Base-by-base conservation (phyloP, 2,888 invertebrate genomes). In the Hylaea fasciaria region DNA sequence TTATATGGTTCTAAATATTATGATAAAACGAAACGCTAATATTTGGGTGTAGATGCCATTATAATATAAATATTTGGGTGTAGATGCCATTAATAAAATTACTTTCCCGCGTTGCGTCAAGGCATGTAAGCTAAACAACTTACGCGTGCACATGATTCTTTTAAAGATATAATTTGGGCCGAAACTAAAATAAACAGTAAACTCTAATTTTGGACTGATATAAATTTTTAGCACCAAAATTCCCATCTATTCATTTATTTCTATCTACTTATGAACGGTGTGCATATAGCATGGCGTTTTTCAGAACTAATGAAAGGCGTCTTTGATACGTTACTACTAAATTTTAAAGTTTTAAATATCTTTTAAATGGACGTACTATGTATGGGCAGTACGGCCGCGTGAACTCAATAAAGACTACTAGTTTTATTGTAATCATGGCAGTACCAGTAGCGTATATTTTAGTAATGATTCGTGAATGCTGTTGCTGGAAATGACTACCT, bases 191-290 rank as follows among this genome's bases (percentile, higher is more conserved):
- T 51, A n/a, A 63, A 57, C 48, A 43, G 61, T 66, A 53, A 66
- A 68, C 73, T 70, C 74, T 81, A 80, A 73, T 75, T 77, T 83
- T 83, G 83, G 85, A 86, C 85, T 85, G 82, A 80, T 80, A 81
- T 81, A 65, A 71, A 74, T 77, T 80, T 79, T 83, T 90, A 91
- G 90, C 90, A 91, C 91, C 91, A 89, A 89, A 86, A 85, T 83
- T 88, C 85, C 81, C 83, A 84, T 81, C 81, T 85, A 85, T 85
- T 83, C 80, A 76, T 80, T 78, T 78, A 74, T 79, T 78, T 79
- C 82, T 87, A 85, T 77, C 80, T 84, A 83, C 69, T 74, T 85
- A 84, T 74, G 47, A 46, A 28, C 16, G 61, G 57, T 57, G 61
- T 49, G 54, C n/a, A n/a, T 52, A 61, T 56, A 45, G 76, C 76